Percentiles rank a stretch among this genome's conserved stretches.
Conservation (phyloP, 2,113 vertebrate genomes). For the Pelecanus crispus region DNA sequence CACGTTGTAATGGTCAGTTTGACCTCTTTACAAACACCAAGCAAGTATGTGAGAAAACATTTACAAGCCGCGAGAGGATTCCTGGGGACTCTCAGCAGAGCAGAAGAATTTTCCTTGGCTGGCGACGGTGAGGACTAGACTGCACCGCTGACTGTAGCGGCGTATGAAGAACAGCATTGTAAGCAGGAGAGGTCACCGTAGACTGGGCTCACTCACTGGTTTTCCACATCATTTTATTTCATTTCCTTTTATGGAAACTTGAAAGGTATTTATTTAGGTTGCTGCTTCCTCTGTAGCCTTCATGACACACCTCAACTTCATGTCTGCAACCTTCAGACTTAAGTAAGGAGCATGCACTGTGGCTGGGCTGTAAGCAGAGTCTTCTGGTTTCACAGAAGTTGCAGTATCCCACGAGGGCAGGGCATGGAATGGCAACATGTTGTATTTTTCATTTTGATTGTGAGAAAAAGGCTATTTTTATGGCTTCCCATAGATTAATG, state of each 20-base stretch:
- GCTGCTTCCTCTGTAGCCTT: neutral
- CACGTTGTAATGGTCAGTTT: neutral
- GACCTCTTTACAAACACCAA: neutral
- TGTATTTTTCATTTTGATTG: neutral
- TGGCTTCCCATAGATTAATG: neutral
- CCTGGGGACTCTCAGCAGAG: neutral
- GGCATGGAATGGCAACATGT: neutral
- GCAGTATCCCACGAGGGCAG: neutral
- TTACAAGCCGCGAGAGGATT: neutral
- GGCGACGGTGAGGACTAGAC: neutral
- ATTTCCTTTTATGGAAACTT: neutral
- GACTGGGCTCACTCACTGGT: neutral
- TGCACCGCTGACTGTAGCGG: neutral
- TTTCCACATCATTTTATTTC: neutral
- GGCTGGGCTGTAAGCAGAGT: neutral
- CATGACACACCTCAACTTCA: neutral
- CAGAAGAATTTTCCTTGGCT: slow-evolving; percentile 14
- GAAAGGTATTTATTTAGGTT: neutral
- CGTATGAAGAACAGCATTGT: neutral
- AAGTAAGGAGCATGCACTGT: neutral
- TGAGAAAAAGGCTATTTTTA: neutral
- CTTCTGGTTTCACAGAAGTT: neutral
- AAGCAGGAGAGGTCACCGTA: neutral
- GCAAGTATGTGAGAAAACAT: neutral
- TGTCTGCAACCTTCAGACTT: neutral